A percentile compares a stretch with the other conserved stretches of the same genome.
phyloP scores from a whole-genome alignment of 2,888 invertebrate genomes.

The Cheilosia grossa region DNA sequence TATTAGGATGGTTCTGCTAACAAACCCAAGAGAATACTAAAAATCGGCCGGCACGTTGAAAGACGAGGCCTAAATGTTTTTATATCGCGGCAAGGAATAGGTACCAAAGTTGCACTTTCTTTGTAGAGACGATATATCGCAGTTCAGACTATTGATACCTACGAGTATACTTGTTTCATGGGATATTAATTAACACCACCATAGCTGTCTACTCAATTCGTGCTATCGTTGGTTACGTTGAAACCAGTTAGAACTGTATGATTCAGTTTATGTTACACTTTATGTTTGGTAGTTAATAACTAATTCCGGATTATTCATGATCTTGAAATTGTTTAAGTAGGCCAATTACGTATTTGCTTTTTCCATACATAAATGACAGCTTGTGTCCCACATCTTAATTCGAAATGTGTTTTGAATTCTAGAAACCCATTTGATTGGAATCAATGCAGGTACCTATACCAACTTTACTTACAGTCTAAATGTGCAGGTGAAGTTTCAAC shows the following conservation, averaged over 20 bases:
- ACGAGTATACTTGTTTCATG: constrained; percentile 10
- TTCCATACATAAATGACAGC: no score
- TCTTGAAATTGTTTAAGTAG: constrained; percentile 6
- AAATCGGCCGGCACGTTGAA: not conserved
- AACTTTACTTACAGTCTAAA: no score
- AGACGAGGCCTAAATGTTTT: constrained; percentile 7
- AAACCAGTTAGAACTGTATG: constrained; percentile 19
- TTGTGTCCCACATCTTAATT: no score
- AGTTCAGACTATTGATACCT: not conserved
- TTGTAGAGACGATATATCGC: not conserved
- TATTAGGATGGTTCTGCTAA: constrained; percentile 31
- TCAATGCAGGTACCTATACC: no score
- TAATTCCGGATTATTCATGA: constrained; percentile 8
- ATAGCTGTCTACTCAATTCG: not conserved
- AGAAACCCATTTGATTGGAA: no score
- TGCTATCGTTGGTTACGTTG: not conserved
- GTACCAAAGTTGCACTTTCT: constrained; percentile 24
- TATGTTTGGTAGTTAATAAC: not conserved
- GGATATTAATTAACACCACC: constrained; percentile 38
- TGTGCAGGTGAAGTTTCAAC: no score
- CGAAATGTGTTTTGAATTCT: no score
- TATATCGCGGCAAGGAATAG: not conserved
- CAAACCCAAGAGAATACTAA: constrained; percentile 41
- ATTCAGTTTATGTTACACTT: not conserved
- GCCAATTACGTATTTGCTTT: not conserved